Percentiles rank a stretch among this genome's conserved stretches.
phyloP scores from a whole-genome alignment of 2,113 vertebrate species.

The Reinhardtius hippoglossoides region DNA sequence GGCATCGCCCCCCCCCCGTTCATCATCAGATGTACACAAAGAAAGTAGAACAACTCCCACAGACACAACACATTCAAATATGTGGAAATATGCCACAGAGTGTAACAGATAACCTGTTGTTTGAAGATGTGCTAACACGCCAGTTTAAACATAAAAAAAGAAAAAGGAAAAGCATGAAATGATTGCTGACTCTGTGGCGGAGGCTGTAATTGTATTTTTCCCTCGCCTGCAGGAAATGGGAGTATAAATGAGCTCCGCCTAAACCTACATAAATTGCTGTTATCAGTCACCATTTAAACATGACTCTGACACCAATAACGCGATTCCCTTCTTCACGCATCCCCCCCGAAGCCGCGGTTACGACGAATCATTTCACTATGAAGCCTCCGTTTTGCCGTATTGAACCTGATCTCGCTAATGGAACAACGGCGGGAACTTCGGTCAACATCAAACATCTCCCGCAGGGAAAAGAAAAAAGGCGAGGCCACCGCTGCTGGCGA shows the following conservation, averaged over 20 bases:
- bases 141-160: not conserved
- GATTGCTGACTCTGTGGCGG: constrained; percentile 47
- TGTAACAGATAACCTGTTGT: constrained; percentile 22
- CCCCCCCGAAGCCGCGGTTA: constrained; percentile 53
- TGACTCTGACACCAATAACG: constrained; percentile 65
- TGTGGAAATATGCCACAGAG: constrained; percentile 16
- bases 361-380: constrained; percentile 60
- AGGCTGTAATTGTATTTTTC: constrained; percentile 62
- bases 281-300: constrained; percentile 76
- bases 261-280: constrained; percentile 69
- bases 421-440: constrained; percentile 47
- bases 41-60: not conserved
- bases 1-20: constrained; percentile 42
- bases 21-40: constrained; percentile 48
- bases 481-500: constrained; percentile 9
- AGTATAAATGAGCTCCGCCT: constrained; percentile 57
- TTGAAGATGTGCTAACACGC: constrained; percentile 40
- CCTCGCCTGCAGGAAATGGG: constrained; percentile 50
- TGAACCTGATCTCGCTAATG: constrained; percentile 56
- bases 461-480: not conserved
- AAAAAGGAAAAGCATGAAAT: constrained; percentile 15
- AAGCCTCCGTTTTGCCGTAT: constrained; percentile 50
- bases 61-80: constrained; percentile 25
- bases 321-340: constrained; percentile 47
- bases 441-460: constrained; percentile 56